Conservation (phyloP, 2,888 invertebrate species). For the Caenorhabditis sp. region DNA sequence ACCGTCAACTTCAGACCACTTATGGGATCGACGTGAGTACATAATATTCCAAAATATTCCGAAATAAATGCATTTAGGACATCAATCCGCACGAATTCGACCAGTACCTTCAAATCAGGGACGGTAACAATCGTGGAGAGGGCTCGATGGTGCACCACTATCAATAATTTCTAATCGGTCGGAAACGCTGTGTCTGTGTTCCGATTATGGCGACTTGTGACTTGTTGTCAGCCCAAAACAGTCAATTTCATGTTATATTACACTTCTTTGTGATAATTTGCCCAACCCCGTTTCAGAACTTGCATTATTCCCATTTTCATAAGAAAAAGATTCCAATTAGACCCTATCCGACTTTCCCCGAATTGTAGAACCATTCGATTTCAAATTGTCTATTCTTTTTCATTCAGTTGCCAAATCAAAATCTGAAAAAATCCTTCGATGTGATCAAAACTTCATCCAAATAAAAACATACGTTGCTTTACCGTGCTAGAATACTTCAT, state of each 20-base stretch:
- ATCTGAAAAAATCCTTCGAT: not conserved
- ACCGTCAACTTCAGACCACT: slow-evolving; percentile 35
- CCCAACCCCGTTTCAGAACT: slow-evolving; percentile 27
- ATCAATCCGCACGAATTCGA: slow-evolving; percentile 66
- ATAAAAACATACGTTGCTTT: slow-evolving; percentile 38
- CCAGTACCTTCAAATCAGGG: slow-evolving; percentile 60
- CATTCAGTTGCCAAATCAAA: slow-evolving; percentile 8
- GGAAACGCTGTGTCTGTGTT: slow-evolving; percentile 28
- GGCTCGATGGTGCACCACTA: slow-evolving; percentile 51
- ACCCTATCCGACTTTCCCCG: no score
- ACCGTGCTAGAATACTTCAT: slow-evolving; percentile 28
- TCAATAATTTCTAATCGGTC: slow-evolving; percentile 46
- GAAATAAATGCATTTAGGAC: no score
- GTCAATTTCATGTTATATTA: slow-evolving; percentile 1
- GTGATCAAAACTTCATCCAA: slow-evolving; percentile 1
- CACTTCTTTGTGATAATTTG: slow-evolving; percentile 30
- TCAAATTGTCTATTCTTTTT: no score
- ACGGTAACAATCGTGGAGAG: slow-evolving; percentile 35
- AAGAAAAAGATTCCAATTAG: no score
- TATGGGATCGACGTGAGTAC: slow-evolving; percentile 39
- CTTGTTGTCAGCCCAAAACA: slow-evolving; percentile 9
- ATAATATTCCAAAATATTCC: no score
- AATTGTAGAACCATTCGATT: not conserved
- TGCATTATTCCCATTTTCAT: slow-evolving; percentile 30
- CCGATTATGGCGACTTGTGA: slow-evolving; percentile 42